phyloP scores from a whole-genome alignment of 2,113 vertebrate species.

The Cheilinus undulatus region DNA sequence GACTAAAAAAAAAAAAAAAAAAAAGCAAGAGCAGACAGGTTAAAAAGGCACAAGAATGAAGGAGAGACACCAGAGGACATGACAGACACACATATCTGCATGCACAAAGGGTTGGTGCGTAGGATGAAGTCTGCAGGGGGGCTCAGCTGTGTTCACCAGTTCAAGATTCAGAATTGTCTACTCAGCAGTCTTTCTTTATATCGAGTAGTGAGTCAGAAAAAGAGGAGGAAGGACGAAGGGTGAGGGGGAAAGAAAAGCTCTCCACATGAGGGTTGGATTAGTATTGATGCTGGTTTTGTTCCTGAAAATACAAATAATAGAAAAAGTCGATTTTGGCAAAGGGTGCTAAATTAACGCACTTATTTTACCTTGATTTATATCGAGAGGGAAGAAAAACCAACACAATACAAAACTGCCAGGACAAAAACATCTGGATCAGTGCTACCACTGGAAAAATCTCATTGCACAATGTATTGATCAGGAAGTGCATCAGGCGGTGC shows the following conservation, averaged over 20 bases:
- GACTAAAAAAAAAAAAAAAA: constrained; percentile 30
- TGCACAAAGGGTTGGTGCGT: constrained; percentile 49
- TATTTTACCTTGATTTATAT: not conserved
- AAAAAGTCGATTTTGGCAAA: not conserved
- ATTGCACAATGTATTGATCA: no score
- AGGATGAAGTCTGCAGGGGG: constrained; percentile 55
- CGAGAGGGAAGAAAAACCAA: not conserved
- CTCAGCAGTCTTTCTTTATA: constrained; percentile 58
- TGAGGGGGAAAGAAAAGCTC: not conserved
- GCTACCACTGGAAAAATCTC: no score
- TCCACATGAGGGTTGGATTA: constrained; percentile 10
- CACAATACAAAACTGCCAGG: not conserved
- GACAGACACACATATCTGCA: constrained; percentile 19
- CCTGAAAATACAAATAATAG: not conserved
- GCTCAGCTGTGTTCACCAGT: constrained; percentile 45
- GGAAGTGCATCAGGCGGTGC: no score
- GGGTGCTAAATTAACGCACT: not conserved
- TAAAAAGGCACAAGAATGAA: constrained; percentile 9
- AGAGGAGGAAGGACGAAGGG: not conserved
- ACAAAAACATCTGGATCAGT: not conserved
- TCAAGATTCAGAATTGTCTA: constrained; percentile 50
- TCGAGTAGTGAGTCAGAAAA: constrained; percentile 30
- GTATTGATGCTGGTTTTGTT: not conserved
- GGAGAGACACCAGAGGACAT: constrained; percentile 40
- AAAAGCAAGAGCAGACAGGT: constrained; percentile 22